phyloP scores from a whole-genome alignment of 1,140 invertebrate genomes.

The Metaphire vulgaris region DNA sequence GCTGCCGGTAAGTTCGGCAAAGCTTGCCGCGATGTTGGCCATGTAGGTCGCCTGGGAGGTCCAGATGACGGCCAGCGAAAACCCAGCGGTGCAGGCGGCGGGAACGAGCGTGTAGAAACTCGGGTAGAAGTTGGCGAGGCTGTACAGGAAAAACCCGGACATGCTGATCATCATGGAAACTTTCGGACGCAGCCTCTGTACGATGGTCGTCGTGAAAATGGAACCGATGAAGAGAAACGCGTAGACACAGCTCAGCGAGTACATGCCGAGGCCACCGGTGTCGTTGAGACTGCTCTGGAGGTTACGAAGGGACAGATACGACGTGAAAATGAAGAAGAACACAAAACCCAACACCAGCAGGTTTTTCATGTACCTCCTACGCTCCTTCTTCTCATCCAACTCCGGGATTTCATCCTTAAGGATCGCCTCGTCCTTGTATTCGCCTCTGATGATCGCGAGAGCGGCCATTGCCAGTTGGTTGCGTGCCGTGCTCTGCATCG shows the following conservation, averaged over 20 bases:
- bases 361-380: slow-evolving; percentile 12
- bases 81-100: slow-evolving; percentile 36
- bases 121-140: slow-evolving; percentile 38
- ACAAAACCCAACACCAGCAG: background rate
- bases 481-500: slow-evolving; percentile 16
- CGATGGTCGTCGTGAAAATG: slow-evolving; percentile 37
- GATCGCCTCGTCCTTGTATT: background rate
- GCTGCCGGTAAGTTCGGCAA: slow-evolving; percentile 34
- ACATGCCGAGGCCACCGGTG: slow-evolving; percentile 31
- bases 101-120: slow-evolving; percentile 37
- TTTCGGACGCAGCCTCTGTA: slow-evolving; percentile 38
- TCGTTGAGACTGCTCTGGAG: slow-evolving; percentile 26
- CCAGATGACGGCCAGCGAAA: slow-evolving; percentile 38
- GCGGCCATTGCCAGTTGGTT: slow-evolving; percentile 12
- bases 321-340: slow-evolving; percentile 19
- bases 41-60: slow-evolving; percentile 39
- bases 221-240: slow-evolving; percentile 36
- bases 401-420: background rate
- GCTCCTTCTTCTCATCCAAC: background rate
- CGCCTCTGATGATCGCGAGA: slow-evolving; percentile 3
- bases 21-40: slow-evolving; percentile 36
- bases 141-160: slow-evolving; percentile 36
- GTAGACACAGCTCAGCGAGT: slow-evolving; percentile 18
- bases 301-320: slow-evolving; percentile 15
- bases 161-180: slow-evolving; percentile 14